Conservation (phyloP, 2,797 vertebrate genomes). For the Spinus pinus region DNA sequence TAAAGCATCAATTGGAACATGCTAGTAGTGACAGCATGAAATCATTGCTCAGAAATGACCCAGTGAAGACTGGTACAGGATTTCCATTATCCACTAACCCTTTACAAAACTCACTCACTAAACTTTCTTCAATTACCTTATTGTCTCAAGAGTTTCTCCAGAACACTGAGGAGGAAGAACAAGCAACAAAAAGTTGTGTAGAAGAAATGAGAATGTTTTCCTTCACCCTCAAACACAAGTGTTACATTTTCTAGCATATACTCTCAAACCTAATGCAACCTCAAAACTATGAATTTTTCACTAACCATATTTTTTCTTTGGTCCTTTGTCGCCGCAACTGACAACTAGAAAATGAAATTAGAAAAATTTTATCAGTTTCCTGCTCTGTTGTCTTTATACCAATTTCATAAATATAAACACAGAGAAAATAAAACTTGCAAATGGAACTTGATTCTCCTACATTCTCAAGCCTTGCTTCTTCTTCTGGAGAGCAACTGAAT, state of each 20-base stretch:
- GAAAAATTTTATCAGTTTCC: slow-evolving; percentile 34
- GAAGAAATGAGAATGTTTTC: not conserved
- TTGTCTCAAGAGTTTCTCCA: not conserved
- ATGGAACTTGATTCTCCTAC: not conserved
- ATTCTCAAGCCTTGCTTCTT: not conserved
- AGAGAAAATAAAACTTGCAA: not conserved
- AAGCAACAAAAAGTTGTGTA: not conserved
- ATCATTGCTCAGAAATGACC: not conserved
- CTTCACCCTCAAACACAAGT: not conserved
- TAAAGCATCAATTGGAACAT: not conserved
- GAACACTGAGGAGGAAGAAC: not conserved
- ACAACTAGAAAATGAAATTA: slow-evolving; percentile 57
- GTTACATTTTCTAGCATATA: not conserved
- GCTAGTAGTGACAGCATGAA: not conserved
- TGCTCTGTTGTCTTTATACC: not conserved
- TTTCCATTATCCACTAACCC: not conserved
- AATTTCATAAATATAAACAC: not conserved
- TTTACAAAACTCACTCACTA: not conserved
- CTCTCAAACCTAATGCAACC: not conserved
- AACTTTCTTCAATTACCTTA: not conserved
- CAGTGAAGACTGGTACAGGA: not conserved
- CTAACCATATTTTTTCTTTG: slow-evolving; percentile 19
- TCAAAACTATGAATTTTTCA: slow-evolving; percentile 17
- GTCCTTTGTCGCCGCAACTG: not conserved
- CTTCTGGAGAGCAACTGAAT: not conserved